A percentile compares a stretch with the other conserved stretches of the same genome.
phyloP scores from a whole-genome alignment of 64 coral and sea anemone species.

The Actinia tenebrosa region DNA sequence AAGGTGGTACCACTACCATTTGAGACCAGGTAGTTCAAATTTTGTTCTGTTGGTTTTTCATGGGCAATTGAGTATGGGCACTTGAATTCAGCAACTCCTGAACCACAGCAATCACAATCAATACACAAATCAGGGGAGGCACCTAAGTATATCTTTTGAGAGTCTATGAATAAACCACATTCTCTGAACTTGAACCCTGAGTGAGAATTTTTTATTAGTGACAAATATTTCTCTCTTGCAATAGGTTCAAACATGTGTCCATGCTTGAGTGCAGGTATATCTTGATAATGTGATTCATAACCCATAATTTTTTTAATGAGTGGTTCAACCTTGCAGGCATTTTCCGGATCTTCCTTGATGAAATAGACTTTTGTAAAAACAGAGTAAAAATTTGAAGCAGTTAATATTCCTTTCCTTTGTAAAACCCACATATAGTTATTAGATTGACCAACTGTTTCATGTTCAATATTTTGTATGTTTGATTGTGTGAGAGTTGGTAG shows the following conservation, averaged over 20 bases:
- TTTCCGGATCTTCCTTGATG: too few species aligned
- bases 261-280: slow-evolving; percentile 33
- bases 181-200: too few species aligned
- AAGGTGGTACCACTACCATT: neutral
- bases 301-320: too few species aligned
- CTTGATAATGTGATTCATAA: too few species aligned
- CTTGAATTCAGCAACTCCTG: slow-evolving; percentile 21
- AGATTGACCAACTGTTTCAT: slow-evolving; percentile 18
- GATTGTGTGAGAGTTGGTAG: neutral
- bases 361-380: slow-evolving; percentile 46
- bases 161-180: too few species aligned
- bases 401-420: slow-evolving; percentile 27
- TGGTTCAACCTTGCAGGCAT: neutral
- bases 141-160: slow-evolving; percentile 10
- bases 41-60: slow-evolving; percentile 9
- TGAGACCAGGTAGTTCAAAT: neutral
- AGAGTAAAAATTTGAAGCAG: slow-evolving; percentile 49
- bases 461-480: slow-evolving; percentile 15
- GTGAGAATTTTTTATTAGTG: too few species aligned
- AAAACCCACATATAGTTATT: neutral
- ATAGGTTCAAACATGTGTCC: too few species aligned
- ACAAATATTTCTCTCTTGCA: too few species aligned
- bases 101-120: slow-evolving; percentile 45
- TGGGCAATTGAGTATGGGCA: slow-evolving; percentile 34
- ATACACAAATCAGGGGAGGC: slow-evolving; percentile 49